A percentile compares a stretch with the other conserved stretches of the same genome.
Conservation (phyloP, 2,888 invertebrate species). For the Rapana venosa region DNA sequence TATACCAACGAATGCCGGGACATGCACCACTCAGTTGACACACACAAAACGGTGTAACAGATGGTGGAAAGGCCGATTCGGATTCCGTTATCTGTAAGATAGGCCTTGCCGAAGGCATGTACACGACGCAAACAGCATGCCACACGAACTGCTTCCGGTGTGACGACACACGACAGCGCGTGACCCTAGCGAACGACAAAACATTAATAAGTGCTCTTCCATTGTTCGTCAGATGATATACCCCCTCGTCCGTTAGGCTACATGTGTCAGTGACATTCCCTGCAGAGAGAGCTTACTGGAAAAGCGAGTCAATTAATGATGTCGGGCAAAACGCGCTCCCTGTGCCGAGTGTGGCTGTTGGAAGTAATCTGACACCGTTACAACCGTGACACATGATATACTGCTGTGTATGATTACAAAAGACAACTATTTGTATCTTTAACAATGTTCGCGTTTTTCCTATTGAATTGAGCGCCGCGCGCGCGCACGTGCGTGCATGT, state of each 20-base stretch:
- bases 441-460: no score
- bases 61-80: background rate
- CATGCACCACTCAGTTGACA: background rate
- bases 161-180: slow-evolving; percentile 15
- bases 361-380: background rate
- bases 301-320: no score
- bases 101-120: background rate
- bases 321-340: no score
- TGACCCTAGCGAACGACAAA: background rate
- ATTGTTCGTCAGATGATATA: no score
- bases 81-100: background rate
- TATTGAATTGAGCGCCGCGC: no score
- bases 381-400: background rate
- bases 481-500: no score
- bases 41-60: background rate
- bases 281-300: no score
- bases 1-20: background rate
- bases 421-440: no score
- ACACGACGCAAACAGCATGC: slow-evolving; percentile 25
- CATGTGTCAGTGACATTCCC: no score
- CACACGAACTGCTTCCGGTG: slow-evolving; percentile 34
- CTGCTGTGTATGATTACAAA: background rate
- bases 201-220: no score
- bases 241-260: no score
- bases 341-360: no score